Evolutionary conservation across 92 coral and sea anemone species (phyloP), one percentile per base, ranked within the genome.

Genomic region (Umimayanthus chanpuru): DNA sequence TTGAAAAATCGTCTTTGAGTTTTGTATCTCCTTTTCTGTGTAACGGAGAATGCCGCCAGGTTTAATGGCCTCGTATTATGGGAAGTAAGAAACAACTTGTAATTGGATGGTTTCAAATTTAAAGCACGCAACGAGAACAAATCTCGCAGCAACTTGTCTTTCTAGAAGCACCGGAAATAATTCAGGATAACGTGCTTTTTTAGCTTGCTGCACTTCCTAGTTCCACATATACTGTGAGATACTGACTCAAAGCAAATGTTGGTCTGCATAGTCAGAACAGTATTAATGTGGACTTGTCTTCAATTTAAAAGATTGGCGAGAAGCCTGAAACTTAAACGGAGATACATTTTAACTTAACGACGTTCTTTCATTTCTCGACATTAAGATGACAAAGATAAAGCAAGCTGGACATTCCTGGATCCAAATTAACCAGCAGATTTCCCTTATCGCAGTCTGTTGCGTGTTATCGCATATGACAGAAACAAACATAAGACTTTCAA

Each of bases 181-280:
- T 71, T 71, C 76, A 28, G 76, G 7, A 4, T 1, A 67, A 67
- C 73, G 73, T 67, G 6, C 73, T 65, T 65, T 41, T 18, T 20
- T 6, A 70, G 10, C 36, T 70, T 70, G 74, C 74, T 70, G 76
- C 29, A 71, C 20, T 71, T 28, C 28, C 18, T 26, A 71, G 76
- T 71, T 71, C 76, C 38, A 28, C 40, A 28, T 71, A 40, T 71
- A 28, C 76, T 71, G 76, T 71, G 76, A 28, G 36, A 71, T 71
- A 71, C 76, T 15, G 40, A 25, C 14, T 70, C 36, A 28, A 25
- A 71, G 40, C 40, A 71, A 28, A 28, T 41, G 7, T 28, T 29
- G 76, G 9, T 71, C 76, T 71, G 38, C 1, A 71, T 32, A 28
- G 16, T 71, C 30, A 16, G 30, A 71, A 71, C 40, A 71, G 76